Evolutionary conservation across 2,888 invertebrate genomes (phyloP), one percentile per base, ranked within the genome.

Genomic region (Chelonus formosanus): DNA sequence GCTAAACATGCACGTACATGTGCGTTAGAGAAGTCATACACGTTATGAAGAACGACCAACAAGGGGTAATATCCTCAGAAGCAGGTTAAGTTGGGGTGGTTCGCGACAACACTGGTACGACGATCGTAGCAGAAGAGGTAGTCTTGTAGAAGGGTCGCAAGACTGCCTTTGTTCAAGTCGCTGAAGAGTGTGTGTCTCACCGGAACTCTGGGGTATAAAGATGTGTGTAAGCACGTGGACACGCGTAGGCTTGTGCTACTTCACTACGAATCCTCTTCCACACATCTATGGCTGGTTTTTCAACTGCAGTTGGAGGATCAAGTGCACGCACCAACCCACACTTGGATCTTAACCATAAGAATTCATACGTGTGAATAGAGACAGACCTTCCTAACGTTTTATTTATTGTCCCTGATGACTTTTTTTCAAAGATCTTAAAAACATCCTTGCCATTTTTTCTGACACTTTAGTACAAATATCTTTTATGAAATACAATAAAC

Each of bases 141-240:
- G 48, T 48, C 10, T 48, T 10, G 48, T 48, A 20, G 48, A 10
- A 48, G 69, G 70, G 66, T 67, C 10, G 4, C n/a, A 36, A 58
- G 67, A 63, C 57, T 68, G 62, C 64, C 64, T 69, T 70, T 70
- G 68, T 70, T 69, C 67, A 10, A 32, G 57, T 50, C n/a, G 36
- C 40, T 57, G 6, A 50, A 69, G 69, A 56, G 60, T 58, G 55
- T 58, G 56, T 63, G 59, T 58, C 69, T 66, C 62, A 67, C 59
- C 52, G 61, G 54, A 66, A 60, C 55, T 65, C 60, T 40, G 55
- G 55, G 56, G 45, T 47, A 57, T 56, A 34, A 48, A 59, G 55
- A 55, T 58, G 63, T 59, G 52, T 65, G 50, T 50, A 47, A 47
- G 43, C 50, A 58, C 65, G 53, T 52, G 62, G 65, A 57, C 56